Evolutionary conservation across 2,797 vertebrate genomes (phyloP), one percentile per base, ranked within the genome.

Genomic region (Eupleurogrammus muticus): DNA sequence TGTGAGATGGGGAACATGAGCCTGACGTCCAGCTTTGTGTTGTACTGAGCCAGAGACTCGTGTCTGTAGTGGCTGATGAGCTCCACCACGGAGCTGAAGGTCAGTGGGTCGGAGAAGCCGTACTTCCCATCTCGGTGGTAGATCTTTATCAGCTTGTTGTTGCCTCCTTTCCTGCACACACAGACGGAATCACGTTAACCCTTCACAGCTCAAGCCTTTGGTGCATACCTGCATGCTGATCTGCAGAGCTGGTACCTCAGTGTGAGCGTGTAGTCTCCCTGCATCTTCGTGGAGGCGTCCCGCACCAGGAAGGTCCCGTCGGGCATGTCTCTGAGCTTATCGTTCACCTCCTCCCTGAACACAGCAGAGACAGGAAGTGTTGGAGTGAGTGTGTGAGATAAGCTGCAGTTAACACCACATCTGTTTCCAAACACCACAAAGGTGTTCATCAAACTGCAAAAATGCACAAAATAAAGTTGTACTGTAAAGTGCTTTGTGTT

Each of bases 141-240:
- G 90, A 99, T 98, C 93, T 98, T 98, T 80, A 99, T 98, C 91
- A 99, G 92, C 74, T 98, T 97, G 92, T 98, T 99, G 92, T 97
- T 98, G 70, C 97, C 97, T 67, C 96, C 96, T 92, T 98, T 98
- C 94, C 97, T 91, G 73, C 32, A 21, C 19, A 58, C 1, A 58
- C 4, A 5, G 2, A 32, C 1, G 36, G 14, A 40, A 14, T 4
- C 21, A 10, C 0, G 40, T 13, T 38, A 23, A 47, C 13, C n/a
- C 21, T 34, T 35, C 6, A 17, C 0, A n/a, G 10, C 28, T 28
- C 28, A 28, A 28, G 3, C 28, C 28, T 28, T 6, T 28, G 28
- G 6, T 6, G 3, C 28, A 6, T 47, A 17, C 51, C 36, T 51
- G 24, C 32, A 34, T n/a, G 46, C 3, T 38, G 2, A 13, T 42